Conservation (phyloP, 2,888 invertebrate species). For the Pollenia amentaria region DNA sequence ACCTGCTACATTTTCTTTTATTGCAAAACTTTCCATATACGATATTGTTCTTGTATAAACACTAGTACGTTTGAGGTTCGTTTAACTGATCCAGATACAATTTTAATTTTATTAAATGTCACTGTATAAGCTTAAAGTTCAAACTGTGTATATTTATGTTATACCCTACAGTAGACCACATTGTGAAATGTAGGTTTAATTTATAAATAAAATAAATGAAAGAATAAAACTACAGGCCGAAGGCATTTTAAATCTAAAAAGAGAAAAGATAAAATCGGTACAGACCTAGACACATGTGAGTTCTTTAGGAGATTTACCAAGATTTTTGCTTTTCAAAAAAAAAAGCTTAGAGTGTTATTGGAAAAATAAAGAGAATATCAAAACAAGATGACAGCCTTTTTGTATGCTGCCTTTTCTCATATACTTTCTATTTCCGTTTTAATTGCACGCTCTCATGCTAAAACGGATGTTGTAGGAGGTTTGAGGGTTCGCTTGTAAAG, state of each 20-base stretch:
- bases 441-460: slow-evolving; percentile 49
- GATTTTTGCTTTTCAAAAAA: not conserved
- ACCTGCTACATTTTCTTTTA: not conserved
- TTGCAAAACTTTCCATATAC: not conserved
- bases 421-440: slow-evolving; percentile 68
- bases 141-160: slow-evolving; percentile 8
- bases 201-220: slow-evolving; percentile 48
- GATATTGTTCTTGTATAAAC: not conserved
- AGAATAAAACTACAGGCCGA: slow-evolving; percentile 52
- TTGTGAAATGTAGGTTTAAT: slow-evolving; percentile 25
- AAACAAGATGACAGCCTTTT: slow-evolving; percentile 48
- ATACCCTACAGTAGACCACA: not conserved
- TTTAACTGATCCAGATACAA: slow-evolving; percentile 44
- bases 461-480: not conserved
- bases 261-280: not conserved
- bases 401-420: not conserved
- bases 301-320: too few species aligned
- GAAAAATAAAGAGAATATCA: slow-evolving; percentile 16
- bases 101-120: slow-evolving; percentile 69
- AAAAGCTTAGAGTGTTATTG: not conserved
- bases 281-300: too few species aligned
- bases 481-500: not conserved
- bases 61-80: not conserved
- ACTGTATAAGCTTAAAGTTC: slow-evolving; percentile 52
- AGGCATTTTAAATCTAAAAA: slow-evolving; percentile 45